phyloP scores from a whole-genome alignment of 2,113 vertebrate species.

The Ellobius talpinus region DNA sequence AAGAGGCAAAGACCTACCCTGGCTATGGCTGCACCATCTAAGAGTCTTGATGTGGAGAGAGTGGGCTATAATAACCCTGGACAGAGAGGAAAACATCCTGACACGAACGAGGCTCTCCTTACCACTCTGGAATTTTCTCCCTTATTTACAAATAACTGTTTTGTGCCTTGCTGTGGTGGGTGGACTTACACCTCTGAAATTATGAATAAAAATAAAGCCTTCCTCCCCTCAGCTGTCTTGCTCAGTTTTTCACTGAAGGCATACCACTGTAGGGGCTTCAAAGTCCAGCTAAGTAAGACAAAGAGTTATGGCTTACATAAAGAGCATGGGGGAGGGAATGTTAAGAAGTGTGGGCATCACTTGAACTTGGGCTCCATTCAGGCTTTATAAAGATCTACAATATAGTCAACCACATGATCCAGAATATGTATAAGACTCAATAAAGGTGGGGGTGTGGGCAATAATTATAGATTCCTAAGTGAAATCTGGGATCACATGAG shows the following conservation, averaged over 20 bases:
- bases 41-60: neutral
- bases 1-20: neutral
- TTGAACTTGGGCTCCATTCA: neutral
- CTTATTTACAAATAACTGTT: neutral
- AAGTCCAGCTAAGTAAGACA: neutral
- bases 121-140: neutral
- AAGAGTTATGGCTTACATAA: neutral
- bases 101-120: neutral
- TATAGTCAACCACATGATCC: neutral
- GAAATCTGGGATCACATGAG: neutral
- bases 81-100: neutral
- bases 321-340: neutral
- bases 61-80: neutral
- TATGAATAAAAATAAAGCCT: neutral
- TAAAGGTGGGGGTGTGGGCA: rapidly evolving
- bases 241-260: neutral
- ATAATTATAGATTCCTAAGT: neutral
- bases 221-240: neutral
- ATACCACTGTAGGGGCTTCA: neutral
- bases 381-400: neutral
- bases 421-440: neutral
- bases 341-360: neutral
- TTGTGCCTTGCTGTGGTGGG: neutral
- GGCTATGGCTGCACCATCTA: neutral
- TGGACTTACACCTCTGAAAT: neutral